Percentiles rank a stretch among this genome's conserved stretches.
Evolutionary conservation across 2,888 invertebrate species (phyloP).

Genomic region (Hypolimnas misippus): DNA sequence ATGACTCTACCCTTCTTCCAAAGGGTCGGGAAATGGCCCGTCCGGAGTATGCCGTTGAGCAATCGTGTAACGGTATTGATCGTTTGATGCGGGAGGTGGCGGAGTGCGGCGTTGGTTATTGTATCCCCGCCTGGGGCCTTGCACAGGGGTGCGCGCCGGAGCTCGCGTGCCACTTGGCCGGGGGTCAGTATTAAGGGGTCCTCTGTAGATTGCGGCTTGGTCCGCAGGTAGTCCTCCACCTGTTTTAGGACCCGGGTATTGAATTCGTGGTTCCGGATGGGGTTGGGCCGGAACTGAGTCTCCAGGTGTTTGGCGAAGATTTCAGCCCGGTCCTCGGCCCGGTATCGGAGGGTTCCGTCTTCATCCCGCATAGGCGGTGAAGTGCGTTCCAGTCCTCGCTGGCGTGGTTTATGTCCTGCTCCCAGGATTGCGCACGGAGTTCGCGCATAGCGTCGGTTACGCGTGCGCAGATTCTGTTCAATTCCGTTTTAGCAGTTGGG

Average conservation of each 20-base stretch:
- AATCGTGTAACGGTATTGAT: slow-evolving; percentile 30
- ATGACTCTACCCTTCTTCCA: slow-evolving; percentile 44
- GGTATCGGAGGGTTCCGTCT: slow-evolving; percentile 25
- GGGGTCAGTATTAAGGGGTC: slow-evolving; percentile 32
- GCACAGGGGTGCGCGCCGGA: background rate
- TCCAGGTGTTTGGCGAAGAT: slow-evolving; percentile 33
- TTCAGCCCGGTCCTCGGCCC: slow-evolving; percentile 30
- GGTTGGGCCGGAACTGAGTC: slow-evolving; percentile 17
- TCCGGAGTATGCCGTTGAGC: slow-evolving; percentile 39
- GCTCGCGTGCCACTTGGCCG: slow-evolving; percentile 9
- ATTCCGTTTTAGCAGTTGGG: slow-evolving; percentile 21
- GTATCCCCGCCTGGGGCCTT: slow-evolving; percentile 42
- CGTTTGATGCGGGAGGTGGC: slow-evolving; percentile 22
- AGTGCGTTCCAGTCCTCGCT: background rate
- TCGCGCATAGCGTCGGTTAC: slow-evolving; percentile 1
- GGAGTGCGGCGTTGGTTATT: slow-evolving; percentile 30
- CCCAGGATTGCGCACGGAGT: slow-evolving; percentile 19
- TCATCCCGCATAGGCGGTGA: slow-evolving; percentile 12
- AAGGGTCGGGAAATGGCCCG: slow-evolving; percentile 23
- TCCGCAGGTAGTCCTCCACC: background rate
- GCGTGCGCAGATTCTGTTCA: slow-evolving; percentile 5
- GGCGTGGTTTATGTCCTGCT: background rate
- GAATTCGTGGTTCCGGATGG: background rate
- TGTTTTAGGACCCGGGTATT: background rate
- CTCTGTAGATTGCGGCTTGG: slow-evolving; percentile 1